phyloP scores from a whole-genome alignment of 2,888 invertebrate genomes.

The Crocallis elinguaria region DNA sequence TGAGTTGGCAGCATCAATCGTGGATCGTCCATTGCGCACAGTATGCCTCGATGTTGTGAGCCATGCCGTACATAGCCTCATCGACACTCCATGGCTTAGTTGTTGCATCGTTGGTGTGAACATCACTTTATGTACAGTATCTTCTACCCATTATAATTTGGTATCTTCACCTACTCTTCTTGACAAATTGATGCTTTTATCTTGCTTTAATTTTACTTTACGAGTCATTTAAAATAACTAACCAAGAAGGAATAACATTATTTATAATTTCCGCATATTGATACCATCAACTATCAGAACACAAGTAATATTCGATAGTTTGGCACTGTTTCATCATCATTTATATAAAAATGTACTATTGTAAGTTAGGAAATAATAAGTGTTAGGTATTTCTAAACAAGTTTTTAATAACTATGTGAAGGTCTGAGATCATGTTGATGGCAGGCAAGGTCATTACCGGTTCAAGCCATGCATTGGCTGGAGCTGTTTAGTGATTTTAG shows the following conservation, averaged over 20 bases:
- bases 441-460: conserved; percentile 71
- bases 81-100: conserved; percentile 79
- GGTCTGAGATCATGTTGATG: conserved; percentile 57
- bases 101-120: conserved; percentile 75
- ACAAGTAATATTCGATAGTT: conserved; percentile 57
- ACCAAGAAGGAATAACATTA: conserved; percentile 56
- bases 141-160: conserved; percentile 58
- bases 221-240: conserved; percentile 67
- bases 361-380: conserved; percentile 32
- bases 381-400: conserved; percentile 33
- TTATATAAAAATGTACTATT: conserved; percentile 27
- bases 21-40: conserved; percentile 63
- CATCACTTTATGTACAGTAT: conserved; percentile 48
- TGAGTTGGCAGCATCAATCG: conserved; percentile 55
- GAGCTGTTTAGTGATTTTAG: conserved; percentile 32
- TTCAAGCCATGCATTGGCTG: conserved; percentile 29
- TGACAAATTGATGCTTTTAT: conserved; percentile 57
- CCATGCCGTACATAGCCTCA: conserved; percentile 73
- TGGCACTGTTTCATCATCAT: conserved; percentile 67
- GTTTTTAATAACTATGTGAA: conserved; percentile 59
- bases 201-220: conserved; percentile 48
- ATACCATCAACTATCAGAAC: conserved; percentile 48
- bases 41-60: conserved; percentile 74
- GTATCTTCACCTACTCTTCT: conserved; percentile 67
- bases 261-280: conserved; percentile 65